Conservation (phyloP, 2,113 vertebrate species). For the Ceuthmochares aereus region DNA sequence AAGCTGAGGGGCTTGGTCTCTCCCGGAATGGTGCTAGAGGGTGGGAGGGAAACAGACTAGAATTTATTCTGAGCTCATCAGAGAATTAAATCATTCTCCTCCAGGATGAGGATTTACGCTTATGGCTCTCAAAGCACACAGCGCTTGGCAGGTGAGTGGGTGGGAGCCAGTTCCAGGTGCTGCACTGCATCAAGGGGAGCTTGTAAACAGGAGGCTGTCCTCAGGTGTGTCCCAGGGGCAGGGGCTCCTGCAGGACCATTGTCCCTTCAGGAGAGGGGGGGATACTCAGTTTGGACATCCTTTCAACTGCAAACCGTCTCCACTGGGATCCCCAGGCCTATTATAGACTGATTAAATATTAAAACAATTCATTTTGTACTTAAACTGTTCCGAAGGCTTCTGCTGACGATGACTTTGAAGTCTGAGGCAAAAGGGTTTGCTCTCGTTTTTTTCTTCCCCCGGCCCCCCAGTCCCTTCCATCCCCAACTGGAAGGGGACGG, state of each 20-base stretch:
- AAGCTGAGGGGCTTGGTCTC: accelerated
- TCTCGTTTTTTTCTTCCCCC: neutral
- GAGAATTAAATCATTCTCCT: neutral
- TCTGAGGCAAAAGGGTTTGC: neutral
- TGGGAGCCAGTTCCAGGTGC: neutral
- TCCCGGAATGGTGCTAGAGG: accelerated
- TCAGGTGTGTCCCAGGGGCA: neutral
- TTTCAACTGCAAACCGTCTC: slow-evolving; percentile 33
- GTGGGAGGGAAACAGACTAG: neutral
- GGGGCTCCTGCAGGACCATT: neutral
- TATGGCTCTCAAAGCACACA: neutral
- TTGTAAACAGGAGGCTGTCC: accelerated
- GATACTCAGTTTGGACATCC: slow-evolving; percentile 22
- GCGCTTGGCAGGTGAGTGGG: accelerated
- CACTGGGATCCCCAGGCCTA: slow-evolving; percentile 58
- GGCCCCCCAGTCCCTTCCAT: neutral
- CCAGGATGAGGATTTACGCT: neutral
- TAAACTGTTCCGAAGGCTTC: slow-evolving; percentile 74
- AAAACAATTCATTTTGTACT: slow-evolving; percentile 80
- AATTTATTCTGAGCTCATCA: neutral
- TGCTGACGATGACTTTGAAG: slow-evolving; percentile 69
- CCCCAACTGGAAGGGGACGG: neutral
- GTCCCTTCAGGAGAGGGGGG: neutral
- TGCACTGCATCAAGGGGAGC: neutral
- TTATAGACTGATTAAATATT: slow-evolving; percentile 79